Evolutionary conservation across 2,113 vertebrate genomes (phyloP).

Genomic region (Clarias magur): DNA sequence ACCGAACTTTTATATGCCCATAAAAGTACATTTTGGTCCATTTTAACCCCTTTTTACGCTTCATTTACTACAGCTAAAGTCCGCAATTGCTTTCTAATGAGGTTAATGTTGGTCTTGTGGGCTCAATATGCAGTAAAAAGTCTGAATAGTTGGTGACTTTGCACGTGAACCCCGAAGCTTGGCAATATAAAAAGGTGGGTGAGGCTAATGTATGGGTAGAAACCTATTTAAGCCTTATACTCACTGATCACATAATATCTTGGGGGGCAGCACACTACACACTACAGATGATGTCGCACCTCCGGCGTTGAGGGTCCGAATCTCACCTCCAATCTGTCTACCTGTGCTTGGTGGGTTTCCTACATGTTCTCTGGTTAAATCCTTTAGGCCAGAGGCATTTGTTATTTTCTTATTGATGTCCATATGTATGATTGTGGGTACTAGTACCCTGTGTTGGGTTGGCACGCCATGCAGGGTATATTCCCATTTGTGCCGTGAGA

Average conservation of each 20-base stretch:
- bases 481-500: no score
- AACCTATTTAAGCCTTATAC: not conserved
- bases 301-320: no score
- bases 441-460: no score
- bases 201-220: not conserved
- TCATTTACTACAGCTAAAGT: conserved; percentile 15
- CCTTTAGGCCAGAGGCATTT: no score
- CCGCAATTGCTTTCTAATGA: conserved; percentile 22
- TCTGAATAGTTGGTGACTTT: conserved; percentile 12
- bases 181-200: not conserved
- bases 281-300: no score
- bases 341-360: no score
- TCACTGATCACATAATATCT: not conserved
- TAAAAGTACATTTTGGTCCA: conserved; percentile 12
- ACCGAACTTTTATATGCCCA: conserved; percentile 6
- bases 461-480: no score
- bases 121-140: not conserved
- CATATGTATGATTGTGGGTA: no score
- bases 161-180: conserved; percentile 2
- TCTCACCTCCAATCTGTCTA: no score
- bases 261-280: no score
- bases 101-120: conserved; percentile 23
- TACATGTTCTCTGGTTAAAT: no score
- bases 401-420: no score
- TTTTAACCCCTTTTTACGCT: conserved; percentile 24